Conservation (phyloP, 2,797 vertebrate genomes). For the Propithecus perrieri region DNA sequence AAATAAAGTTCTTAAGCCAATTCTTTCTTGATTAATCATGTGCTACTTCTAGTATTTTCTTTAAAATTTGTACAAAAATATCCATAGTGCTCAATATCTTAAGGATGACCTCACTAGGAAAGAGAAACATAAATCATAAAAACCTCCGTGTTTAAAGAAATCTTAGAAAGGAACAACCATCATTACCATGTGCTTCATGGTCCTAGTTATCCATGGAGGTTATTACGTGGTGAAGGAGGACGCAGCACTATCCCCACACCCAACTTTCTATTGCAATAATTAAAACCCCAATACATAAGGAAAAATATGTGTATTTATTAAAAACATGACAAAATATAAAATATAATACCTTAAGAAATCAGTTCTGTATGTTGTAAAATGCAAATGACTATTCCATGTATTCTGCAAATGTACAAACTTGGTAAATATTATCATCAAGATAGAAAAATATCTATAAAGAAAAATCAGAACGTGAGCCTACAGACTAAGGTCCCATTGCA, state of each 20-base stretch:
- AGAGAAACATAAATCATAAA: neutral
- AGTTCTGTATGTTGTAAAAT: neutral
- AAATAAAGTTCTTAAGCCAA: neutral
- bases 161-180: too few relatives aligned
- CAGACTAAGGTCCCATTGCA: fast-evolving
- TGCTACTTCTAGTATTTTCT: neutral
- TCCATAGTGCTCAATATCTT: neutral
- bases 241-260: fast-evolving
- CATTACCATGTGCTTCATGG: fast-evolving
- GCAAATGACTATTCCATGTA: neutral
- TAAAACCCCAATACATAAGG: neutral
- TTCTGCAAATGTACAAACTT: neutral
- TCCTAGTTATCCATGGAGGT: fast-evolving
- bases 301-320: neutral
- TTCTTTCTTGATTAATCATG: neutral
- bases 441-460: neutral
- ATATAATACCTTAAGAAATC: neutral
- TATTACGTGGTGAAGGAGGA: fast-evolving
- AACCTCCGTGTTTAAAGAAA: neutral
- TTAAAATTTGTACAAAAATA: neutral
- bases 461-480: neutral
- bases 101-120: neutral
- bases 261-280: neutral
- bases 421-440: neutral
- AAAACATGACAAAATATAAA: neutral